These are phyloP conservation scores for Ectemnius lituratus DNA, from an alignment of 2,888 invertebrate species.

Conservation along the genomic window DNA sequence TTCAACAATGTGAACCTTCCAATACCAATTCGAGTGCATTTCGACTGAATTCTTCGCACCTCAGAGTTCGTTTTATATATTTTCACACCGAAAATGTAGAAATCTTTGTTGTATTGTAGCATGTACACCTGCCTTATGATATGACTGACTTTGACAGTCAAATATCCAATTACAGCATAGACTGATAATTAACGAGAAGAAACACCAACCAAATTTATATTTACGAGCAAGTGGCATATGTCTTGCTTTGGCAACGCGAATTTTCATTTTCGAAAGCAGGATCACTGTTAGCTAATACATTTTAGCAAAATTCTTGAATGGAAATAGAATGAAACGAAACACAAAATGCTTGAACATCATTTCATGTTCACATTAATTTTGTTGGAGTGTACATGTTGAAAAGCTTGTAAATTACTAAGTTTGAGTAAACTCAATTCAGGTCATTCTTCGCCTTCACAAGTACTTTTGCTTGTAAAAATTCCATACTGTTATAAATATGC, in stretches of 20 bases:
- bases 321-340: too few species aligned
- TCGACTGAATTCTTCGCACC: too few species aligned
- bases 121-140: slow-evolving; percentile 56
- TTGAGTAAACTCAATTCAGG: too few species aligned
- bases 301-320: background rate
- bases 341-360: too few species aligned
- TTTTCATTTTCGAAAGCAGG: slow-evolving; percentile 36
- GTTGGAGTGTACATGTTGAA: too few species aligned
- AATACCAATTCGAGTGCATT: too few species aligned
- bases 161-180: slow-evolving; percentile 70
- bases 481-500: slow-evolving; percentile 10
- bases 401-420: too few species aligned
- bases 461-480: too few species aligned
- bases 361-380: too few species aligned
- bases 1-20: background rate
- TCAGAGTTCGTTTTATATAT: slow-evolving; percentile 8
- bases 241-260: slow-evolving; percentile 47
- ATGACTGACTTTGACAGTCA: slow-evolving; percentile 60
- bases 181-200: slow-evolving; percentile 68
- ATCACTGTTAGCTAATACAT: slow-evolving; percentile 7
- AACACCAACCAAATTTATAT: slow-evolving; percentile 58
- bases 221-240: slow-evolving; percentile 55
- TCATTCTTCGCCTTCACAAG: too few species aligned
- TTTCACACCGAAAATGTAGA: background rate
- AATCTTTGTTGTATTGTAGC: slow-evolving; percentile 58